phyloP scores from a whole-genome alignment of 2,797 vertebrate species.

The Poeciliopsis turneri region DNA sequence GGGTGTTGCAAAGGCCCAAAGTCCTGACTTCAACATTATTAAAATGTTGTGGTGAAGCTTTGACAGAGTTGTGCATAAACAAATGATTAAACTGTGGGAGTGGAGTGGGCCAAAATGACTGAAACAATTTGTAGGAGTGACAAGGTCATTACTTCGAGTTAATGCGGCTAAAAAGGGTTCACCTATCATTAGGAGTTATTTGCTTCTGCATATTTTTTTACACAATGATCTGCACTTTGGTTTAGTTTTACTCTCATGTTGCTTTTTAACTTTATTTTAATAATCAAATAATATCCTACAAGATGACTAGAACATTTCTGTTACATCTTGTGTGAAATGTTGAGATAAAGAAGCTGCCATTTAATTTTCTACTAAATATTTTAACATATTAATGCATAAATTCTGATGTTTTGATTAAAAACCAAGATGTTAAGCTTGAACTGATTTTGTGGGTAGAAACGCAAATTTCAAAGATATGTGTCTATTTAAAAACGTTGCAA shows the following conservation, averaged over 20 bases:
- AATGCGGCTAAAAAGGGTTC: neutral
- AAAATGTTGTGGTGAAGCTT: neutral
- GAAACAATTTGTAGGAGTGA: neutral
- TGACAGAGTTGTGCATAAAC: conserved; percentile 9
- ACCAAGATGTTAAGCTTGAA: neutral
- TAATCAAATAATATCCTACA: neutral
- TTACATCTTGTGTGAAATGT: neutral
- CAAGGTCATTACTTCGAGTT: neutral
- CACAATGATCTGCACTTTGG: neutral
- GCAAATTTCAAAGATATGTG: neutral
- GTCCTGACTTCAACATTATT: neutral
- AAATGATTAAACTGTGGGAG: conserved; percentile 12
- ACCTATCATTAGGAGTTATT: neutral
- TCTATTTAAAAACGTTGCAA: neutral
- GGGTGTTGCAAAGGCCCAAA: neutral
- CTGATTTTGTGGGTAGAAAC: neutral
- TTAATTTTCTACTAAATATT: neutral
- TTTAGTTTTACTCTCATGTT: neutral
- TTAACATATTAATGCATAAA: neutral
- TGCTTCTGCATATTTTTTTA: neutral
- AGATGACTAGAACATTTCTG: neutral
- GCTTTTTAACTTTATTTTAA: neutral
- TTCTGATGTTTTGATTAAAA: neutral
- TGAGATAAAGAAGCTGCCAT: neutral
- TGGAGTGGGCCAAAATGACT: neutral